Evolutionary conservation across 53 echinoderm and acorn worm species (phyloP).

Genomic region (Holothuria leucospilota): DNA sequence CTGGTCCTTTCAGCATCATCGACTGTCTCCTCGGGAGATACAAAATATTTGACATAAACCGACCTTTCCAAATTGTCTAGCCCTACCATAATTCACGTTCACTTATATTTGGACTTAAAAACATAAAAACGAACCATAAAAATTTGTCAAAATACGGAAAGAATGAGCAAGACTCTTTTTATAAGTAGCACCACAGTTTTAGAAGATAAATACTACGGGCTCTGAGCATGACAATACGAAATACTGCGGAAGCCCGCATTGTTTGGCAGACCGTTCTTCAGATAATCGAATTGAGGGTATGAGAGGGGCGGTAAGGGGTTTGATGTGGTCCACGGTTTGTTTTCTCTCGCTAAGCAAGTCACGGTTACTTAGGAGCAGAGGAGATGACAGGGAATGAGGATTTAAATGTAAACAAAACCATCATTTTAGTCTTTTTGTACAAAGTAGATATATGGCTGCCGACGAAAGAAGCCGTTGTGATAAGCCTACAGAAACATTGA

Average conservation of each 20-base stretch:
- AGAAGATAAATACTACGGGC: not conserved
- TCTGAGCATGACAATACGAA: slow-evolving; percentile 5
- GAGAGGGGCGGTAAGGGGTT: slow-evolving; percentile 1
- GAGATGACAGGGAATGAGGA: slow-evolving; percentile 21
- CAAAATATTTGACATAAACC: too few species aligned
- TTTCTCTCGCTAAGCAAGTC: slow-evolving; percentile 21
- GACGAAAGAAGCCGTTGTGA: too few species aligned
- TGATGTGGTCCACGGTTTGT: slow-evolving; percentile 28
- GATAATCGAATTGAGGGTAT: not conserved
- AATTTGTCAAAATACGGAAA: slow-evolving; percentile 32
- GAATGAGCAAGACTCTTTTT: slow-evolving; percentile 11
- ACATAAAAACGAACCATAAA: slow-evolving; percentile 27
- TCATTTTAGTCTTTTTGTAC: too few species aligned
- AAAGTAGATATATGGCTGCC: too few species aligned
- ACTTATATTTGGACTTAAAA: slow-evolving; percentile 39
- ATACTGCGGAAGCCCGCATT: slow-evolving; percentile 21
- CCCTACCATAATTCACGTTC: slow-evolving; percentile 33
- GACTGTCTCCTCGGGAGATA: too few species aligned
- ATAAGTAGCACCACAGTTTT: slow-evolving; percentile 27
- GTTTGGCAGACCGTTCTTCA: not conserved
- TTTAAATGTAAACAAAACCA: slow-evolving; percentile 19
- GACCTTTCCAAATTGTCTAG: slow-evolving; percentile 15
- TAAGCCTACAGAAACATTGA: too few species aligned
- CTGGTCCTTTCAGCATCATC: too few species aligned
- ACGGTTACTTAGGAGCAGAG: slow-evolving; percentile 28